A percentile compares a stretch with the other conserved stretches of the same genome.
phyloP scores from a whole-genome alignment of 2,888 invertebrate genomes.

The Pocota personata region DNA sequence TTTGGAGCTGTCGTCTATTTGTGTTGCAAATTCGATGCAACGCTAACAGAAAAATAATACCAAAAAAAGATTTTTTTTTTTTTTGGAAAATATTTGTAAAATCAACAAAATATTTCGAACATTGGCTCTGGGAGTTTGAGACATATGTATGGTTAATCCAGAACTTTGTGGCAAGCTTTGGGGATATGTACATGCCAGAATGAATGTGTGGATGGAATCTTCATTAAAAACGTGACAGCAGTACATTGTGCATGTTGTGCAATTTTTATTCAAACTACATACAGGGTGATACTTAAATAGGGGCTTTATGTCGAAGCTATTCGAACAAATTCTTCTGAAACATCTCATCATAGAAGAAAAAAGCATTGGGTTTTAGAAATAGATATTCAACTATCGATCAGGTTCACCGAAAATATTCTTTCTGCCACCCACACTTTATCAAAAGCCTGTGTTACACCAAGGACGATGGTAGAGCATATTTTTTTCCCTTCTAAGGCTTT shows the following conservation, averaged over 20 bases:
- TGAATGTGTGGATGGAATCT: constrained; percentile 2
- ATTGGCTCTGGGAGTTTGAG: background rate
- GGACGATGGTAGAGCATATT: no score
- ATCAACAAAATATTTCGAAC: constrained; percentile 59
- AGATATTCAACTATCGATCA: no score
- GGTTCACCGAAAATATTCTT: no score
- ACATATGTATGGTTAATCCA: constrained; percentile 51
- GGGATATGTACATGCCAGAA: constrained; percentile 14
- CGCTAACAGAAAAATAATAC: constrained; percentile 58
- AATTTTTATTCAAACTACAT: constrained; percentile 9
- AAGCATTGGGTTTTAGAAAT: no score
- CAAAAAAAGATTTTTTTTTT: constrained; percentile 41
- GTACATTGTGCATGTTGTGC: constrained; percentile 3
- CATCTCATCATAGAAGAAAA: no score
- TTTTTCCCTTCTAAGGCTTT: no score
- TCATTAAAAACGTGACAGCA: background rate
- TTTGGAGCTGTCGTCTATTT: constrained; percentile 69
- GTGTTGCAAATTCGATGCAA: constrained; percentile 69
- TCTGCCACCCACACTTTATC: no score
- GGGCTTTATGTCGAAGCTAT: no score
- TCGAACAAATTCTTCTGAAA: no score
- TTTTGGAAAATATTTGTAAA: constrained; percentile 33
- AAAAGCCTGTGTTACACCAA: no score
- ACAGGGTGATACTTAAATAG: no score
- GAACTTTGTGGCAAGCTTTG: constrained; percentile 44